Base-by-base conservation (phyloP, 2,797 vertebrate genomes). In the Lacerta bilineata region DNA sequence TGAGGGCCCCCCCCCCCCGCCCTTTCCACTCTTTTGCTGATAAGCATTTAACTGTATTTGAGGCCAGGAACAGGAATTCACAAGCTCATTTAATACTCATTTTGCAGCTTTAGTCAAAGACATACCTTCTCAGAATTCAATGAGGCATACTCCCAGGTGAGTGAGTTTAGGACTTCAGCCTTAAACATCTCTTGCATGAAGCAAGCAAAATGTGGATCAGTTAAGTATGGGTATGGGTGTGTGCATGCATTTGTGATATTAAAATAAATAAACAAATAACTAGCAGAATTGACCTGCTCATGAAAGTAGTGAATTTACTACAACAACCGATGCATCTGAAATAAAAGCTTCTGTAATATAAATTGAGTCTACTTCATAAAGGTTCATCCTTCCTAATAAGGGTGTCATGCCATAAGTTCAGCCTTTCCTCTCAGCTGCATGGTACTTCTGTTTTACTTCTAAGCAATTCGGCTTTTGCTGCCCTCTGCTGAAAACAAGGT, bases 401-500 rank as follows among this genome's bases (percentile, higher is more conserved):
- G 41, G 2, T 11, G 18, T 8, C 39, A 36, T 17, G 7, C 8
- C 18, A 36, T 41, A 39, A 20, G 72, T 27, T 18, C 20, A 18
- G 1, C 23, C 50, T 43, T 11, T 4, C 1, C 23, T 39, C 25
- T 77, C 41, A 1, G 41, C 25, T 25, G 75, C 36, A 7, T 41
- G 17, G 27, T 77, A 11, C 25, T 77, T 46, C 75, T 41, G 18
- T 20, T 66, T 66, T 66, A 3, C 25, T 43, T 27, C 43, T 77
- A 29, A 77, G 10, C 23, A 46, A 77, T 27, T 33, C 71, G 77
- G 25, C 10, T 25, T 79, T 79, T 71, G 33, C 66, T 87, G 78
- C 25, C 43, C 86, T 87, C 77, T 80, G 46, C 78, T 81, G 84
- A 61, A 78, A 78, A n/a, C 9, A 43, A 50, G 11, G 36, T 43